Conservation (phyloP, 2,888 invertebrate genomes). For the Polietes domitor region DNA sequence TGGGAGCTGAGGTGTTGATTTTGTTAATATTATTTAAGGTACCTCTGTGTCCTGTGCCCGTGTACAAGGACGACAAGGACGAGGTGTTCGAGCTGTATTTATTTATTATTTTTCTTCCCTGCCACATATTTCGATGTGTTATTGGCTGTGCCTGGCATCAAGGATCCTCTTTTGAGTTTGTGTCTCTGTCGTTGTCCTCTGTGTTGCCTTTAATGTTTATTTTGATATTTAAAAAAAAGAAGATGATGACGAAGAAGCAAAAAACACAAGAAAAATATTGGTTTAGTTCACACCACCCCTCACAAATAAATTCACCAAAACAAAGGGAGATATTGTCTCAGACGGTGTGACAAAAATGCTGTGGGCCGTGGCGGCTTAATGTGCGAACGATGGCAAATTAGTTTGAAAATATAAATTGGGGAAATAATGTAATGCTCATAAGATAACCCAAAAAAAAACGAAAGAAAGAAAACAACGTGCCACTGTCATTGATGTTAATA, state of each 20-base stretch:
- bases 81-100: not conserved
- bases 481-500: not conserved
- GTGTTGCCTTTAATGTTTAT: conserved; percentile 3
- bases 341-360: not conserved
- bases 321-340: not conserved
- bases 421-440: not conserved
- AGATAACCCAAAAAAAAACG: too few species aligned
- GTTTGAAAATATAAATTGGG: conserved; percentile 22
- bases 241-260: too few species aligned
- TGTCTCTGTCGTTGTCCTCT: not conserved
- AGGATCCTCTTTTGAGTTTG: not conserved
- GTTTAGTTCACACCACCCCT: not conserved
- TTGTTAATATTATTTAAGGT: conserved; percentile 28
- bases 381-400: conserved; percentile 15
- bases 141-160: conserved; percentile 20
- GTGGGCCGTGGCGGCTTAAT: not conserved
- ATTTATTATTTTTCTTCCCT: conserved; percentile 1
- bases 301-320: not conserved
- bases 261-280: not conserved
- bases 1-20: conserved; percentile 29
- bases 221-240: conserved; percentile 33
- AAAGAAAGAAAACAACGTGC: not conserved
- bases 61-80: too few species aligned
- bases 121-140: not conserved
- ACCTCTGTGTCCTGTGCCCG: not conserved